Percentiles rank a stretch among this genome's conserved stretches.
These are phyloP conservation scores for Teleogryllus occipitalis DNA, from an alignment of 1,140 invertebrate genomes.

Conservation along the genomic window DNA sequence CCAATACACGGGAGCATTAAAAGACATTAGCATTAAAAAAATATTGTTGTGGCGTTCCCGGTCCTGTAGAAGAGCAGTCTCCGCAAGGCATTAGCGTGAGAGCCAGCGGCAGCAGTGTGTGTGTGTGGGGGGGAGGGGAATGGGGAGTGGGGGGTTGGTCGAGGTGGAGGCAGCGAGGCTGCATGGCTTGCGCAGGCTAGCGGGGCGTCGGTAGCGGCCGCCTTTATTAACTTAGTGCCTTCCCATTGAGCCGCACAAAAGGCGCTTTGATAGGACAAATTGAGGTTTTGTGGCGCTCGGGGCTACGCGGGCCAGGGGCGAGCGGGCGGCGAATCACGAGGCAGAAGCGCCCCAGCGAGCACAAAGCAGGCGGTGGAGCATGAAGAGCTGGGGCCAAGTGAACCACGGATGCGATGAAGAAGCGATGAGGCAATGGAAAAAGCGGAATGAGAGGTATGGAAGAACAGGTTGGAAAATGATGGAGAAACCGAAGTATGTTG, in stretches of 20 bases:
- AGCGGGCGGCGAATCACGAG: background rate
- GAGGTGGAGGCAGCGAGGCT: background rate
- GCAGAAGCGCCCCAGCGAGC: too few species aligned
- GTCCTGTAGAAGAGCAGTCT: too few species aligned
- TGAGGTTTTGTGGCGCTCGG: background rate
- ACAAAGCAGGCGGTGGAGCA: too few species aligned
- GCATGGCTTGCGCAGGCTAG: background rate
- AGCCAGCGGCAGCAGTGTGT: background rate
- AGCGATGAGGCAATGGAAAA: too few species aligned
- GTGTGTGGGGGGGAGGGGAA: background rate
- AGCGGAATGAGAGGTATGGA: too few species aligned
- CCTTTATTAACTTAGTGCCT: slow-evolving; percentile 4
- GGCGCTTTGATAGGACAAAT: background rate
- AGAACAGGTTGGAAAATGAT: too few species aligned
- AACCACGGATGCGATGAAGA: too few species aligned
- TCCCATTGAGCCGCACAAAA: background rate
- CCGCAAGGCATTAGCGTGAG: background rate
- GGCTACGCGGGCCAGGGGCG: background rate
- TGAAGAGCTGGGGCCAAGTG: too few species aligned
- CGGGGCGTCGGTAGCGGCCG: background rate
- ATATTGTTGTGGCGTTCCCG: too few species aligned
- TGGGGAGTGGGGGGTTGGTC: background rate
- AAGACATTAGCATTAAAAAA: too few species aligned
- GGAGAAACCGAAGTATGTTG: too few species aligned
- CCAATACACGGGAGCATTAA: too few species aligned